These are phyloP conservation scores for Caenorhabditis sinica DNA, from an alignment of 2,888 invertebrate genomes.

Conservation along the genomic window DNA sequence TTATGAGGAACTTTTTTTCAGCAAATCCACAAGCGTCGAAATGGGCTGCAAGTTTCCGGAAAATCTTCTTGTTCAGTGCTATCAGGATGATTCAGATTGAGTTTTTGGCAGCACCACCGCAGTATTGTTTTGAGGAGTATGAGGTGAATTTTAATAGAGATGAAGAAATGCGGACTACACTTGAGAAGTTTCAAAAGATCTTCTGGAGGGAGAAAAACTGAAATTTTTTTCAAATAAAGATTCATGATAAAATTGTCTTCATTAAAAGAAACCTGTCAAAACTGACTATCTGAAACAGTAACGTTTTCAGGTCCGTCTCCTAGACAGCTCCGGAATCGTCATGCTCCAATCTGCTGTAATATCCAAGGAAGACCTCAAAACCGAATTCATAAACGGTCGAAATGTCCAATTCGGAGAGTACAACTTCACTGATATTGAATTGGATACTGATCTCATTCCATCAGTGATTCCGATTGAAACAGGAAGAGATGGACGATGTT, in stretches of 20 bases:
- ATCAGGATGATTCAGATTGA: conserved; percentile 80
- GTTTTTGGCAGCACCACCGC: conserved; percentile 81
- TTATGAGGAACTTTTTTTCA: conserved; percentile 52
- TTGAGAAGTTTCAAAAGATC: no score
- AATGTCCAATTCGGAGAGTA: conserved; percentile 79
- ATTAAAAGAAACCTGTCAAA: no score
- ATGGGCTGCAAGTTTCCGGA: conserved; percentile 83
- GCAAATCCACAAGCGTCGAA: conserved; percentile 81
- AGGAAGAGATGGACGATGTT: conserved; percentile 77
- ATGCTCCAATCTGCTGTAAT: conserved; percentile 73
- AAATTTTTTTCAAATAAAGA: no score
- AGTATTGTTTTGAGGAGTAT: conserved; percentile 82
- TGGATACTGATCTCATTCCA: conserved; percentile 79
- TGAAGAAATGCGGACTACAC: no score
- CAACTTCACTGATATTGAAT: conserved; percentile 81
- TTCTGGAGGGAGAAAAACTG: background rate
- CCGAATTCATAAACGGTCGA: conserved; percentile 75
- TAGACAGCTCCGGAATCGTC: conserved; percentile 79
- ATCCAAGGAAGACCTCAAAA: conserved; percentile 71
- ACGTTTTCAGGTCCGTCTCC: conserved; percentile 76
- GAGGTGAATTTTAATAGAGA: no score
- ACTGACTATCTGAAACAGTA: background rate
- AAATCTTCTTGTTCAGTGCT: conserved; percentile 78
- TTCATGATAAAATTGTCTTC: no score
- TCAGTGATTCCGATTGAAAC: conserved; percentile 82